phyloP scores from a whole-genome alignment of 23 tunicate genomes.

The Trididemnum nubilum region DNA sequence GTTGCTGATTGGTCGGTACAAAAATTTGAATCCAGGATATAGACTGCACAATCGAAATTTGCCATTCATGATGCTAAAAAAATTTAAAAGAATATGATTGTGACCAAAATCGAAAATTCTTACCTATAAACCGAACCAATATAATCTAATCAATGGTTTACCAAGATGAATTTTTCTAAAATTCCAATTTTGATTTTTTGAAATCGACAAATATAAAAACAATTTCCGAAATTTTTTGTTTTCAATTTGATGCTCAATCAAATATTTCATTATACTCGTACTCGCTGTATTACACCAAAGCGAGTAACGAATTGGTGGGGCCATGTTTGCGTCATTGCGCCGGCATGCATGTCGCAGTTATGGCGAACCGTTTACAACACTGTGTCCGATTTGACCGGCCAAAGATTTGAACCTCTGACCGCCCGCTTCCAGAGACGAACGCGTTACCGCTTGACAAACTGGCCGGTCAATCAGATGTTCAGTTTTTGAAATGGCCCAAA shows the following conservation, averaged over 20 bases:
- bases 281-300: background rate
- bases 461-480: too few relatives aligned
- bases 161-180: too few relatives aligned
- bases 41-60: slow-evolving; percentile 21
- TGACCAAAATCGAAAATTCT: slow-evolving; percentile 24
- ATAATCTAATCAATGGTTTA: too few relatives aligned
- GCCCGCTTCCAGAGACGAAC: background rate
- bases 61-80: slow-evolving; percentile 12
- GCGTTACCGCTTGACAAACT: too few relatives aligned
- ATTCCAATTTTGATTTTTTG: too few relatives aligned
- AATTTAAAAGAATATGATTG: background rate
- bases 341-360: slow-evolving; percentile 4
- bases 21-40: slow-evolving; percentile 39
- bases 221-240: too few relatives aligned
- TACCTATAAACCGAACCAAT: too few relatives aligned
- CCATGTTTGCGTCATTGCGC: slow-evolving; percentile 24
- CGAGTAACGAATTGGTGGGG: background rate
- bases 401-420: background rate
- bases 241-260: too few relatives aligned
- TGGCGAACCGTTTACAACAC: slow-evolving; percentile 29
- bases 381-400: background rate
- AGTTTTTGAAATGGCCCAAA: too few relatives aligned
- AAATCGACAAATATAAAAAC: too few relatives aligned
- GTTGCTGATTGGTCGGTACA: slow-evolving; percentile 22
- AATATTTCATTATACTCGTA: too few relatives aligned